These are phyloP conservation scores for Argyra leucocephala DNA, from an alignment of 2,888 invertebrate genomes.

Conservation along the genomic window DNA sequence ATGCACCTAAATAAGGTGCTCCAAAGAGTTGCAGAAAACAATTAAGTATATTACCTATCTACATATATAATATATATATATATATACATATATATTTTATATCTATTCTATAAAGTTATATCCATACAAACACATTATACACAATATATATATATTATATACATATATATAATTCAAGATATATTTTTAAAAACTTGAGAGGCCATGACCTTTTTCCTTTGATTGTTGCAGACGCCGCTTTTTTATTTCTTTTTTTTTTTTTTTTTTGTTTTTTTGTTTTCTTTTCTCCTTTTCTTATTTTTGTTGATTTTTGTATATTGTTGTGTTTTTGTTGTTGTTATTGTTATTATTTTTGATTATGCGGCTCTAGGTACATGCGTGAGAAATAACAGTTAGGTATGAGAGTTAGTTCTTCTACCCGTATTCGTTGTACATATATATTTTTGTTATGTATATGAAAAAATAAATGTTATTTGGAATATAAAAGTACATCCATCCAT, in stretches of 20 bases:
- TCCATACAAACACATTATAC: no score
- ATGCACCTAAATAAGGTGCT: background rate
- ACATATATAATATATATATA: no score
- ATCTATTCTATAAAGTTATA: no score
- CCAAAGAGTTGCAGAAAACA: background rate
- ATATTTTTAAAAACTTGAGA: conserved; percentile 4
- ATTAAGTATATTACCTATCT: background rate
- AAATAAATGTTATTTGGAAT: no score
- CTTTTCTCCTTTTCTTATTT: background rate
- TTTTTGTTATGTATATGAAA: no score
- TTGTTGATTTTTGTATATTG: background rate
- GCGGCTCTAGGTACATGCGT: conserved; percentile 3
- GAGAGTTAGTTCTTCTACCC: background rate
- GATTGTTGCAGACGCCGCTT: conserved; percentile 6
- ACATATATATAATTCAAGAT: background rate
- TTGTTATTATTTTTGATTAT: background rate
- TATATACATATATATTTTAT: no score
- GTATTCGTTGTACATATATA: no score
- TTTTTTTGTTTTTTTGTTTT: background rate
- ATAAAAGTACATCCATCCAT: no score
- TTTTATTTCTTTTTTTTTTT: background rate
- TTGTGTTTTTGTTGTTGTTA: background rate
- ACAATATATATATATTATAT: no score
- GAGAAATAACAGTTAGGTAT: conserved; percentile 4
- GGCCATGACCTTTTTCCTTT: conserved; percentile 6